Percentiles rank a stretch among this genome's conserved stretches.
phyloP scores from a whole-genome alignment of 2,113 vertebrate genomes.

The Gnathonemus longibarbis region DNA sequence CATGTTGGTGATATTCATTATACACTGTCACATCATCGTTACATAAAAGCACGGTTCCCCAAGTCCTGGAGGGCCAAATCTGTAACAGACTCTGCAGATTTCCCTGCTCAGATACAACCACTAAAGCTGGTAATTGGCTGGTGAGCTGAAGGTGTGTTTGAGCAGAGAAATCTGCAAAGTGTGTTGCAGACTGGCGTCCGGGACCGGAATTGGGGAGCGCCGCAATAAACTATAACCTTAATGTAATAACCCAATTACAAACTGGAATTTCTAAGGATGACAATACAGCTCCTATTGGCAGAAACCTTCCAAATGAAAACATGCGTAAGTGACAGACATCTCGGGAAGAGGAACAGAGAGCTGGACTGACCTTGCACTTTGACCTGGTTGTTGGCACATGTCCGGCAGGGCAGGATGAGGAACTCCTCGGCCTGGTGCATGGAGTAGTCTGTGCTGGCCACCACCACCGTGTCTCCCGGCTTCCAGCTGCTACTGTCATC shows the following conservation, averaged over 20 bases:
- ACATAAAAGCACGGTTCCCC: background rate
- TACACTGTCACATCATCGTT: background rate
- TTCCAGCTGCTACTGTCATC: constrained; percentile 57
- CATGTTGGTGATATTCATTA: background rate
- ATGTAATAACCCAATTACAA: background rate
- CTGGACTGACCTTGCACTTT: constrained; percentile 74
- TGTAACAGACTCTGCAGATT: too few relatives aligned
- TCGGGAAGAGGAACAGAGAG: background rate
- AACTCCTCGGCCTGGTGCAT: constrained; percentile 82
- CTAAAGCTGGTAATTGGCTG: background rate
- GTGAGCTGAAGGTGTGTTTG: background rate
- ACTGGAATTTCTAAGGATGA: background rate
- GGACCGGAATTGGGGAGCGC: background rate
- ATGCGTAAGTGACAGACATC: background rate
- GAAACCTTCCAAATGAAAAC: background rate
- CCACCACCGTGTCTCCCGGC: constrained; percentile 59
- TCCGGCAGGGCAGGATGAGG: constrained; percentile 57
- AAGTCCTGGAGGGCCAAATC: too few relatives aligned
- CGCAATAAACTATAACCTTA: background rate
- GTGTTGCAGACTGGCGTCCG: background rate
- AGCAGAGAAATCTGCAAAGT: background rate
- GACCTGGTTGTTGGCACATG: constrained; percentile 70
- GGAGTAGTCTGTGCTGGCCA: constrained; percentile 73
- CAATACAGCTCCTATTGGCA: background rate
- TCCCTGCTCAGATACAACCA: too few relatives aligned